Percentiles rank a stretch among this genome's conserved stretches.
Conservation (phyloP, 1,140 invertebrate genomes). For the Anastrepha obliqua region DNA sequence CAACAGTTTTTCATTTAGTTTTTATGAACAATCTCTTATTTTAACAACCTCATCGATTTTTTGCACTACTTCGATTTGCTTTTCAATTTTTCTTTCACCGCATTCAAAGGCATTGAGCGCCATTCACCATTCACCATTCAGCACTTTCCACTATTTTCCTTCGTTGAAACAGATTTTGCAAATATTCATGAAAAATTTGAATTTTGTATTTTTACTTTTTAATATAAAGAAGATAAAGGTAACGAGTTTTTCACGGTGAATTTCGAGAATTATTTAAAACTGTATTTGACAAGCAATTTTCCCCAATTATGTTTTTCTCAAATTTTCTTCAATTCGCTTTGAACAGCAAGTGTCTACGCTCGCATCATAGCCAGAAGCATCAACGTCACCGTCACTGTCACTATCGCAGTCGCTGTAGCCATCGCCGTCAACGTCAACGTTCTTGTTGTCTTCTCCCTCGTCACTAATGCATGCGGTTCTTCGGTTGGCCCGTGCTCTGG, state of each 20-base stretch:
- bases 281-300: conserved; percentile 16
- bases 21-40: background rate
- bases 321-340: conserved; percentile 37
- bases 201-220: conserved; percentile 15
- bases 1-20: background rate
- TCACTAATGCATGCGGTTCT: background rate
- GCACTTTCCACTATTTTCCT: conserved; percentile 14
- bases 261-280: conserved; percentile 35
- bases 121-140: conserved; percentile 14
- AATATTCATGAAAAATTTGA: conserved; percentile 21
- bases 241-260: conserved; percentile 47
- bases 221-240: background rate
- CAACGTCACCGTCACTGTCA: background rate
- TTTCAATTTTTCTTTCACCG: conserved; percentile 4
- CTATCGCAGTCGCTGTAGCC: background rate
- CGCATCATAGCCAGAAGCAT: background rate
- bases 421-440: background rate
- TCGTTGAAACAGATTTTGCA: background rate
- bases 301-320: conserved; percentile 23
- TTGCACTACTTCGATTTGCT: background rate
- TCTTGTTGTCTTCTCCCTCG: background rate
- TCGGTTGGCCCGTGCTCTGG: conserved; percentile 1
- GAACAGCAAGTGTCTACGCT: conserved; percentile 42
- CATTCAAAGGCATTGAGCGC: conserved; percentile 20
- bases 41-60: conserved; percentile 42